Evolutionary conservation across 2,888 invertebrate genomes (phyloP), one percentile per base, ranked within the genome.

Genomic region (Acanthosepion esculentum): DNA sequence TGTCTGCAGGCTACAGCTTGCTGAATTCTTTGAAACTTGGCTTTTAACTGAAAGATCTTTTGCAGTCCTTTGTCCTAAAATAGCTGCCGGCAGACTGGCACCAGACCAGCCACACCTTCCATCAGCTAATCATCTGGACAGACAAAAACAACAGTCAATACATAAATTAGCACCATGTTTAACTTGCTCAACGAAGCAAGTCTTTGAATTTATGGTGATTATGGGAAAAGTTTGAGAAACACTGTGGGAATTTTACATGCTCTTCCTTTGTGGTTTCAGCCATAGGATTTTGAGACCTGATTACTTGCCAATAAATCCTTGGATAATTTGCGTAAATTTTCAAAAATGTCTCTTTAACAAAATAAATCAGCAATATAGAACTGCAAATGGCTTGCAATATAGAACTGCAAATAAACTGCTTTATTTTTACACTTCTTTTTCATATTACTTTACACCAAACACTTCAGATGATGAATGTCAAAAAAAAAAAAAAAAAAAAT

Each of bases 101-200:
- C 78, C 78, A 78, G n/a, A n/a, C n/a, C 78, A n/a, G 78, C 78
- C 78, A 78, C 78, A 78, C 78, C 78, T 78, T 78, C n/a, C n/a
- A 78, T 29, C 78, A 78, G 29, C 78, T 33, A 78, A 78, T 78
- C 78, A 78, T 78, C 78, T 78, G 78, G 78, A 78, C n/a, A 33
- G 78, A n/a, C 78, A 33, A 78, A 78, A 78, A 78, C 33, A 78
- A 78, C 78, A 78, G n/a, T n/a, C 20, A 78, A 78, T n/a, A n/a
- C 78, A 78, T n/a, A 33, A n/a, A 78, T n/a, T 78, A n/a, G 18
- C n/a, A 15, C 12, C 5, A 78, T n/a, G n/a, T 12, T 15, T 78
- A 78, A 78, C 15, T 78, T 18, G 5, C 23, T 78, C 15, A 18
- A 18, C 78, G 20, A 33, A 78, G 18, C n/a, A n/a, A 78, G n/a